A percentile compares a stretch with the other conserved stretches of the same genome.
Conservation (phyloP, 1,140 invertebrate species). For the Drosophila miranda region DNA sequence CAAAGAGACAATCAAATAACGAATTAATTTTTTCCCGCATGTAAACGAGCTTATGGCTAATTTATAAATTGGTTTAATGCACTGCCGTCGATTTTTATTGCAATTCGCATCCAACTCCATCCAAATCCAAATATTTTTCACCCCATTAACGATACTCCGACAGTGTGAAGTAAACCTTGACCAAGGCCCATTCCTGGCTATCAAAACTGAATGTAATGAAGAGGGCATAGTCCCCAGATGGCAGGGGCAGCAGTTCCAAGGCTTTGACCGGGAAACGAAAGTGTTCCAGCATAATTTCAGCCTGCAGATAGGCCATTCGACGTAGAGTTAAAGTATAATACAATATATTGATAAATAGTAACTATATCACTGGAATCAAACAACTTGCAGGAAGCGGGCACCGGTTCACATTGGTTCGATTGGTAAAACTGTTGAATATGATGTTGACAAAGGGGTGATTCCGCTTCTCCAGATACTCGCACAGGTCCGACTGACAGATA, state of each 20-base stretch:
- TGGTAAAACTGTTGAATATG: constrained; percentile 59
- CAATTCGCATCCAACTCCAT: constrained; percentile 40
- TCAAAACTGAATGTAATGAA: constrained; percentile 54
- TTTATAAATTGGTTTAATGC: constrained; percentile 71
- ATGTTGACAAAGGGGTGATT: constrained; percentile 75
- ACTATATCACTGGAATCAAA: background rate
- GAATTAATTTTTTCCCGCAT: constrained; percentile 30
- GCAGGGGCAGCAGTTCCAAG: constrained; percentile 54
- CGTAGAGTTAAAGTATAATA: background rate
- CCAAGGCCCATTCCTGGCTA: constrained; percentile 27
- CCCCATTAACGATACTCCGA: constrained; percentile 50
- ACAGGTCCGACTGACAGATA: constrained; percentile 51
- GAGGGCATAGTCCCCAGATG: constrained; percentile 63
- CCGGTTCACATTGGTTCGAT: constrained; percentile 51
- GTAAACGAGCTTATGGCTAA: constrained; percentile 43
- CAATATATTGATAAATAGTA: too few relatives aligned
- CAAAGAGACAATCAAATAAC: constrained; percentile 38
- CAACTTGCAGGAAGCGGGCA: constrained; percentile 59
- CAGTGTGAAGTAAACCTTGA: constrained; percentile 63
- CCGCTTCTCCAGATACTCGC: constrained; percentile 66
- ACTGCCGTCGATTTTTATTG: constrained; percentile 45
- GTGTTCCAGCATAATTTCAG: constrained; percentile 50
- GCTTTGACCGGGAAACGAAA: constrained; percentile 63
- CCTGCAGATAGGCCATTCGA: constrained; percentile 12
- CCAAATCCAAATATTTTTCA: constrained; percentile 18